phyloP scores from a whole-genome alignment of 2,797 vertebrate genomes.

The Alfaro cultratus region DNA sequence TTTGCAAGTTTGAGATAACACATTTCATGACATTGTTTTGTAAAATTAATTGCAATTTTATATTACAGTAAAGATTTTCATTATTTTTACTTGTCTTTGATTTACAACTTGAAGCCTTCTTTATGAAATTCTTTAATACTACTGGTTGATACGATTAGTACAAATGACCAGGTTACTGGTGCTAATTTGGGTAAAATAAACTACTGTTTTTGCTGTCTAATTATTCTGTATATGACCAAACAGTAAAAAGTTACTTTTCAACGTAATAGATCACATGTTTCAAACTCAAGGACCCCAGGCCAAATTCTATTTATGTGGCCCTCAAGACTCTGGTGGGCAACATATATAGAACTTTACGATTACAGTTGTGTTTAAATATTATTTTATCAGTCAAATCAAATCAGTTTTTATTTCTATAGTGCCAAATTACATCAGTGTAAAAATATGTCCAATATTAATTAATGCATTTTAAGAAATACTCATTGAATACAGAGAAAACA shows the following conservation, averaged over 20 bases:
- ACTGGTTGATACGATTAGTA: background rate
- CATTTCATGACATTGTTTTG: background rate
- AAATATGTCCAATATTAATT: no score
- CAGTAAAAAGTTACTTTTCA: background rate
- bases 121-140: background rate
- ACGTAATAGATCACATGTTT: no score
- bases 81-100: background rate
- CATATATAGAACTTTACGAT: no score
- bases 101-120: background rate
- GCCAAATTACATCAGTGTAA: no score
- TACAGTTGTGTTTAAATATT: no score
- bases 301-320: no score
- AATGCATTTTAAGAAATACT: no score
- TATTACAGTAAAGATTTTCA: background rate
- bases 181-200: background rate
- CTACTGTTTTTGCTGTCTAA: background rate
- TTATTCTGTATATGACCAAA: background rate
- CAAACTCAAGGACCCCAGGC: no score
- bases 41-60: background rate
- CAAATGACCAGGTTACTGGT: background rate
- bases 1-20: background rate
- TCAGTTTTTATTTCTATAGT: no score
- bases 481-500: no score
- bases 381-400: no score
- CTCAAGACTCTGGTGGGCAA: no score